Percentiles rank a stretch among this genome's conserved stretches.
Evolutionary conservation across 2,113 vertebrate species (phyloP).

Genomic region (Psilopsiagon aymara): DNA sequence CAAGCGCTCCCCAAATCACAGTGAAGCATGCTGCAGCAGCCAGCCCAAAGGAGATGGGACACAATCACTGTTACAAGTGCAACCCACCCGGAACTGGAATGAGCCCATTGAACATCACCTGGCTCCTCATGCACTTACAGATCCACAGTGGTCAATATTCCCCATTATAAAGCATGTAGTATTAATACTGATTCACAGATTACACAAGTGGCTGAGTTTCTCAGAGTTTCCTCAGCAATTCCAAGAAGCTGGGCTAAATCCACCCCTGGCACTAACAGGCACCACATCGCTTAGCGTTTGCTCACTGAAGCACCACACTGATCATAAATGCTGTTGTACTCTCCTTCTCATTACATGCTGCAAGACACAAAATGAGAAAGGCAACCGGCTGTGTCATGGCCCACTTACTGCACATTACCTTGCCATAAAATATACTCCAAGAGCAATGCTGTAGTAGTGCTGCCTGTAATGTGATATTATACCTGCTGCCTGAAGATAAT

Average conservation of each 20-base stretch:
- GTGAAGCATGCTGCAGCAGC: fast-evolving
- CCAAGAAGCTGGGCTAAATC: neutral
- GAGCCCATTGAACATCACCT: neutral
- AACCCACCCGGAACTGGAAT: neutral
- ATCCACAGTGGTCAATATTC: fast-evolving
- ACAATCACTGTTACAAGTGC: fast-evolving
- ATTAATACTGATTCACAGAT: neutral
- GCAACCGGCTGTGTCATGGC: neutral
- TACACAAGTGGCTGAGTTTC: neutral
- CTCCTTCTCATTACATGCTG: neutral
- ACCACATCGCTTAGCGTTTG: neutral
- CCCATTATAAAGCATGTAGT: neutral
- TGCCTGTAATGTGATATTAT: neutral
- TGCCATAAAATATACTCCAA: neutral
- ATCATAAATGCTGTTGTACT: neutral
- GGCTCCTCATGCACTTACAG: neutral
- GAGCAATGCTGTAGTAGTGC: neutral
- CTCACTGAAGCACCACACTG: neutral
- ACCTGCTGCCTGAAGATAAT: neutral
- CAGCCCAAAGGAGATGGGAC: neutral
- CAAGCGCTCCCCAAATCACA: neutral
- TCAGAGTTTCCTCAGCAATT: neutral
- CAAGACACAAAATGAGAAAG: neutral
- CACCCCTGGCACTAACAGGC: neutral
- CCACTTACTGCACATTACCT: neutral